phyloP scores from a whole-genome alignment of 2,888 invertebrate genomes.

The Eupeodes luniger region DNA sequence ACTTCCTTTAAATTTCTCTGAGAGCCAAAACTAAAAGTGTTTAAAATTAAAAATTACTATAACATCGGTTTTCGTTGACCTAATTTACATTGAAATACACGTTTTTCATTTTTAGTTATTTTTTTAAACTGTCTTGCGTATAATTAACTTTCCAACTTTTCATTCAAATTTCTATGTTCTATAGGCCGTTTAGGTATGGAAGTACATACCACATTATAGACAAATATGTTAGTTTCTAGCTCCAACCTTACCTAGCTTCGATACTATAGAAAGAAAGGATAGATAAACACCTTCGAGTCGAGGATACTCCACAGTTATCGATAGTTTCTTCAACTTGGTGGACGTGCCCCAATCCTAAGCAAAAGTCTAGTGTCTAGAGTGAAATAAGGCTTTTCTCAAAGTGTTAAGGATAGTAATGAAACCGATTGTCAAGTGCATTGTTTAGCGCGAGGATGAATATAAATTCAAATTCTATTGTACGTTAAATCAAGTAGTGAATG shows the following conservation, averaged over 20 bases:
- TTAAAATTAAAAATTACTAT: conserved; percentile 12
- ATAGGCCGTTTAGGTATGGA: conserved; percentile 32
- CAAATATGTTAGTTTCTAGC: conserved; percentile 12
- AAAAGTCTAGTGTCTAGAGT: conserved; percentile 4
- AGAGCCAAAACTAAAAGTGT: conserved; percentile 20
- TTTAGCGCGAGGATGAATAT: conserved; percentile 36
- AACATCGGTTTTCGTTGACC: conserved; percentile 57
- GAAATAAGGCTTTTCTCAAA: conserved; percentile 40
- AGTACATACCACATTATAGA: conserved; percentile 24
- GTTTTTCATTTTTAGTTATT: conserved; percentile 12
- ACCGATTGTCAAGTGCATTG: conserved; percentile 74
- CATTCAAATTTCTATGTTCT: conserved; percentile 41
- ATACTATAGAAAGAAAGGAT: conserved; percentile 33
- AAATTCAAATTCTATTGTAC: conserved; percentile 26
- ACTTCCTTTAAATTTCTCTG: neutral
- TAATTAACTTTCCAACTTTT: conserved; percentile 46
- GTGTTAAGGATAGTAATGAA: conserved; percentile 43
- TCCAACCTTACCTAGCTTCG: neutral
- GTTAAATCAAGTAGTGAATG: conserved; percentile 54
- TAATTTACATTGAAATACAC: conserved; percentile 39
- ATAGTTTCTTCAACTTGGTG: conserved; percentile 69
- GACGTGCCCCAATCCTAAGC: conserved; percentile 50
- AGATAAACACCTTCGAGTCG: conserved; percentile 64
- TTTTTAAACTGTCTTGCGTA: conserved; percentile 55
- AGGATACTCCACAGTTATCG: conserved; percentile 70